Evolutionary conservation across 2,888 invertebrate species (phyloP).

Genomic region (Thereva nobilitata): DNA sequence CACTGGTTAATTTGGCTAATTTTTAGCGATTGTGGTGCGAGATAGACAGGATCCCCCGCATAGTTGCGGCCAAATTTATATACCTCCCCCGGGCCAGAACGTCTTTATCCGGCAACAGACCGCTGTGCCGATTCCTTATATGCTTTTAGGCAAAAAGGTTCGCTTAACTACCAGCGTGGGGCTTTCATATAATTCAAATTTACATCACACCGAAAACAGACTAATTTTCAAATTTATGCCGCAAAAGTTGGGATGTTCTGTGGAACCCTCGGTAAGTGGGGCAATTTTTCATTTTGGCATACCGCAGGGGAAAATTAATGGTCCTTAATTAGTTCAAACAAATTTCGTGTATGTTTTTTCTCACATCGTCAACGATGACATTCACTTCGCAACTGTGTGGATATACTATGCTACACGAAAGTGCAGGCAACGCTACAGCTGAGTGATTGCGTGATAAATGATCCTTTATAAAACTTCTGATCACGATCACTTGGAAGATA

Average conservation of each 20-base stretch:
- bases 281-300: constrained; percentile 6
- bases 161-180: too few relatives aligned
- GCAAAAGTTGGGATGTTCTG: neutral
- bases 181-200: too few relatives aligned
- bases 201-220: too few relatives aligned
- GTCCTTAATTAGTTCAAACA: neutral
- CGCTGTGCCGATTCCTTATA: too few relatives aligned
- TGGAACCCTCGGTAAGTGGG: neutral
- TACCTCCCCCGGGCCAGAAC: too few relatives aligned
- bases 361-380: constrained; percentile 5
- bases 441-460: constrained; percentile 29
- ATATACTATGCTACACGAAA: neutral
- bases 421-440: constrained; percentile 19
- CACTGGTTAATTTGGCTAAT: too few relatives aligned
- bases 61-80: too few relatives aligned
- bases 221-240: too few relatives aligned
- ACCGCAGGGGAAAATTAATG: constrained; percentile 17
- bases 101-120: too few relatives aligned
- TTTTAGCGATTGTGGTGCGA: too few relatives aligned
- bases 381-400: constrained; percentile 3
- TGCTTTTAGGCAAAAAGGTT: too few relatives aligned
- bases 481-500: constrained; percentile 11
- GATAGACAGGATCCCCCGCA: too few relatives aligned
- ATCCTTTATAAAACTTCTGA: constrained; percentile 5
- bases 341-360: constrained; percentile 17